Base-by-base conservation (phyloP, 1,140 invertebrate genomes). In the Palaemon carinicauda region DNA sequence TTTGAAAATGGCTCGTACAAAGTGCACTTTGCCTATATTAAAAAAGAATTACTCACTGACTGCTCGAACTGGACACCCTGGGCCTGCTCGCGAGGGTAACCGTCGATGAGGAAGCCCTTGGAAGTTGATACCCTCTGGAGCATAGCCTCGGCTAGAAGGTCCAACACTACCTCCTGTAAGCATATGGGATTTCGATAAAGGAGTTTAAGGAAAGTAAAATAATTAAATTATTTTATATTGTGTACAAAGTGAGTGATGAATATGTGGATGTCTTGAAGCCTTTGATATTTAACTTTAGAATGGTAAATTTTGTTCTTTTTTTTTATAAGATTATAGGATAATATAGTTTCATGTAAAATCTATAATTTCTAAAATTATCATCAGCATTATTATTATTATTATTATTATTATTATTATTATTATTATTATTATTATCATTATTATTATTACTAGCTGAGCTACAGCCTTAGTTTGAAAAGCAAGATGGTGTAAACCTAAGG, bases 91-190 rank as follows among this genome's bases (percentile, higher is more conserved):
- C 97, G 93, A 0, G 97, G 98, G 92, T 98, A 99, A 5, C 98
- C 98, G 91, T 99, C 98, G 90, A 99, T 98, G 12, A 99, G 94
- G 91, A 97, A 98, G 21, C 98, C 98, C 90, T 96, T 97, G 1
- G 95, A 94, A 0, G 92, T 93, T 1, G 92, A 91, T 9, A 95
- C 91, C 71, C 94, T 93, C 65, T 94, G 94, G 12, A 95, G 81
- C 91, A 99, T 98, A 12, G 96, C 96, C 89, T 97, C 95, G 90
- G 96, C 96, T 15, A 99, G 93, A 52, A 99, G 92, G 24, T 96
- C 95, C 78, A 98, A 91, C 0, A 99, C 97, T 0, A 97, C 93
- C 71, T 97, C 96, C 93, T 98, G 90, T 7, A 71, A 12, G 14
- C 52, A 7, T 19, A 3, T 17, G 33, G 41, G 17, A 21, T 52